Conservation (phyloP, 2,113 vertebrate species). For the Ictidomys tridecemlineatus region DNA sequence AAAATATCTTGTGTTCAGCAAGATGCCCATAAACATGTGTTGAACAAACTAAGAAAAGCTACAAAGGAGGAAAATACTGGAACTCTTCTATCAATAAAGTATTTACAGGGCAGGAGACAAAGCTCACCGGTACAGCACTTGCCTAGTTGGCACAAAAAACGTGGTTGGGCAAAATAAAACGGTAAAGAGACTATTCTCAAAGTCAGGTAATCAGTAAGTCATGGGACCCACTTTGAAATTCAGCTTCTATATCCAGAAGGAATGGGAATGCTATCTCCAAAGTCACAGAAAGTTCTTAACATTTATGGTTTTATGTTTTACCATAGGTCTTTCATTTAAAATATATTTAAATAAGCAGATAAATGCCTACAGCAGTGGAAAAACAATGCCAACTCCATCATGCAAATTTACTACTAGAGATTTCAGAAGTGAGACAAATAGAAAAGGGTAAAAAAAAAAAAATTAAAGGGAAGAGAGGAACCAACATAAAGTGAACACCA, state of each 20-base stretch:
- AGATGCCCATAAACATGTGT: background rate
- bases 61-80: background rate
- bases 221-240: no score
- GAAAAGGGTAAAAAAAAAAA: no score
- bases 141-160: background rate
- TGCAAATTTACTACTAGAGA: no score
- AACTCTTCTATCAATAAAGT: background rate
- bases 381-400: background rate
- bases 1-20: background rate
- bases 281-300: no score
- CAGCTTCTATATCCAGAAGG: no score
- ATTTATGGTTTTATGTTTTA: background rate
- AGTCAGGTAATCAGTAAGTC: no score
- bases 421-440: no score
- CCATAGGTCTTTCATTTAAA: background rate
- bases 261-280: no score
- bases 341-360: background rate
- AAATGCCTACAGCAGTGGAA: background rate
- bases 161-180: no score
- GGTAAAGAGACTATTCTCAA: no score
- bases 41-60: background rate
- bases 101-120: background rate
- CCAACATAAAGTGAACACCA: no score
- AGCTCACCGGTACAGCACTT: background rate
- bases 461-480: no score